phyloP scores from a whole-genome alignment of 2,797 vertebrate species.

The Spatula versicolor region DNA sequence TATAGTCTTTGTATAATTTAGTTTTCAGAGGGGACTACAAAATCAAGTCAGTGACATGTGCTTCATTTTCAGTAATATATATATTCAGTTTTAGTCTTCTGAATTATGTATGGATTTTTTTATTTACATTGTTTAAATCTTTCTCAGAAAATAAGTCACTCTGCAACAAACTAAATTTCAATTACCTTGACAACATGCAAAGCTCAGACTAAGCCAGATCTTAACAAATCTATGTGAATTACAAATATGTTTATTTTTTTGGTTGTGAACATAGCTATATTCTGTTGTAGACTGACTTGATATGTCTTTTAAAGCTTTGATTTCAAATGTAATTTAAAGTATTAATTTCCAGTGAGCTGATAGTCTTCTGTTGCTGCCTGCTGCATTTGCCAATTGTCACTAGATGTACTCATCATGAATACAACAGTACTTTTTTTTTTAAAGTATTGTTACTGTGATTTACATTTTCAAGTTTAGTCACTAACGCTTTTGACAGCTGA shows the following conservation, averaged over 20 bases:
- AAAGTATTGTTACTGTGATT: neutral
- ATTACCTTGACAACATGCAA: neutral
- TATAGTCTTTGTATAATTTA: neutral
- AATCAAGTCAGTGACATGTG: neutral
- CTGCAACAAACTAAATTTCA: neutral
- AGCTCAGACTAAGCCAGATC: neutral
- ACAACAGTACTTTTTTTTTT: neutral
- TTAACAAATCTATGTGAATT: neutral
- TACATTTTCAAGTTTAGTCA: neutral
- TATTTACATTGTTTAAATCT: neutral
- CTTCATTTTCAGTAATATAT: neutral
- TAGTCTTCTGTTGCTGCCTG: neutral
- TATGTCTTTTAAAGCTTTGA: neutral
- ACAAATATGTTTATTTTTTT: neutral
- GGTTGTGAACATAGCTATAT: neutral
- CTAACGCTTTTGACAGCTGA: neutral
- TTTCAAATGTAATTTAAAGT: neutral
- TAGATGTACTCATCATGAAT: neutral
- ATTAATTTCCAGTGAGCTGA: neutral
- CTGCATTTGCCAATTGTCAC: neutral
- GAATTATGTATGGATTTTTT: neutral
- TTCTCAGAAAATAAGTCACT: neutral
- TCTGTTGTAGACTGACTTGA: neutral
- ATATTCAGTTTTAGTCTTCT: neutral
- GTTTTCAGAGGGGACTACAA: neutral